Base-by-base conservation (phyloP, 2,888 invertebrate species). In the Stramonita haemastoma region DNA sequence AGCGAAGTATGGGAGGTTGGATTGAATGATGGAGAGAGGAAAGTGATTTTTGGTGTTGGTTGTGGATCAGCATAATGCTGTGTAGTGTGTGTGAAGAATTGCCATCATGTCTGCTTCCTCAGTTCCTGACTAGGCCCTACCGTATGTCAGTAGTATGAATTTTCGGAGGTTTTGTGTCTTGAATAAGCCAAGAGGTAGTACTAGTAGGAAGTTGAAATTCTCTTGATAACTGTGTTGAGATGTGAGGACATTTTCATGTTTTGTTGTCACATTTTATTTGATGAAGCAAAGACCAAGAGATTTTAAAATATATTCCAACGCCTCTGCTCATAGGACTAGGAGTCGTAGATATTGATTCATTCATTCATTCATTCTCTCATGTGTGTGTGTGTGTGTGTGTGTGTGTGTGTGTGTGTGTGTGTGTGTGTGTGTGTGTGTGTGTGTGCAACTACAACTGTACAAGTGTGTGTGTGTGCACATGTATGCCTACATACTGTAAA, bases 1-100 rank as follows among this genome's bases (percentile, higher is more conserved):
- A 32, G 77, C 77, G 32, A 17, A 32, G 32, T 19, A 19, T 29
- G 77, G 77, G 19, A 32, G 11, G 77, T 1, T 34, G 77, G 15
- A 19, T 15, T 1, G n/a, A 79, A 15, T 79, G 11, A 32, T 32
- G 4, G 32, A 32, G 5, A 0, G 77, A 79, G 77, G 77, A 79
- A 79, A 32, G 29, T 32, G 77, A 32, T 29, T 34, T 34, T 19
- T 32, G 15, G 26, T 79, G 32, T 32, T 29, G 77, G 77, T 79
- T 79, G 32, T 79, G 77, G 77, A 79, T 79, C 77, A 79, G 32
- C 77, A 79, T 79, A 79, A 79, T 79, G 60, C 26, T 79, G 26
- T 79, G 77, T 79, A 15, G 6, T 79, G 26, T 79, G 77, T 79
- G 32, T 79, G 77, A 79, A 79, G 77, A 34, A 13, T 79, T 79